phyloP scores from a whole-genome alignment of 2,797 vertebrate species.

The Siniperca scherzeri region DNA sequence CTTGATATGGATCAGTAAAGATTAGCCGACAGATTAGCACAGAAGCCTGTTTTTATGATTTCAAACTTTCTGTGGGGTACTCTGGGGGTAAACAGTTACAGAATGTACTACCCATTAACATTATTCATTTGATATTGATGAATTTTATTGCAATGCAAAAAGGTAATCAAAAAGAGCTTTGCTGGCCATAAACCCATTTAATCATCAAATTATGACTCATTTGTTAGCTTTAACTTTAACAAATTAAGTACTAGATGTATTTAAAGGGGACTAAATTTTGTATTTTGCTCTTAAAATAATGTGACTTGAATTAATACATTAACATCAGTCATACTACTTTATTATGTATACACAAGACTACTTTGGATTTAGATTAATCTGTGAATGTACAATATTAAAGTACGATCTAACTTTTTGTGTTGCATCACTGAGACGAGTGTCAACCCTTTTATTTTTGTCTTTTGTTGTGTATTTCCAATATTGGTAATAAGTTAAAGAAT shows the following conservation, averaged over 20 bases:
- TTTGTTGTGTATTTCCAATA: neutral
- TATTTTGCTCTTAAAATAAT: constrained; percentile 4
- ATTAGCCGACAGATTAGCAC: constrained; percentile 27
- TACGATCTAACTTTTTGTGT: neutral
- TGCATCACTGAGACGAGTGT: neutral
- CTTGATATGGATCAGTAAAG: constrained; percentile 36
- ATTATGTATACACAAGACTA: neutral
- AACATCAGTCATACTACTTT: neutral
- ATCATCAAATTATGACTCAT: neutral
- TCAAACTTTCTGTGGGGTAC: constrained; percentile 13
- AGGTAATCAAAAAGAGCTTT: neutral
- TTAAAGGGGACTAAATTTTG: neutral
- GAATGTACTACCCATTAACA: neutral
- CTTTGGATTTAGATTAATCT: neutral
- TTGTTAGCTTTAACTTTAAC: neutral
- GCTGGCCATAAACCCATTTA: neutral
- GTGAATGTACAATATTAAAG: neutral
- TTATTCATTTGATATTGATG: neutral
- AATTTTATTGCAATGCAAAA: constrained; percentile 8
- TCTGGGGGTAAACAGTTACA: neutral
- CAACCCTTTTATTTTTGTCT: neutral
- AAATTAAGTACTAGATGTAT: neutral
- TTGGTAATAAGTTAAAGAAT: neutral
- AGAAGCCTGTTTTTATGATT: constrained; percentile 16
- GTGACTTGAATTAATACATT: neutral